These are phyloP conservation scores for Conus betulinus DNA, from an alignment of 1,140 invertebrate species.

Conservation along the genomic window DNA sequence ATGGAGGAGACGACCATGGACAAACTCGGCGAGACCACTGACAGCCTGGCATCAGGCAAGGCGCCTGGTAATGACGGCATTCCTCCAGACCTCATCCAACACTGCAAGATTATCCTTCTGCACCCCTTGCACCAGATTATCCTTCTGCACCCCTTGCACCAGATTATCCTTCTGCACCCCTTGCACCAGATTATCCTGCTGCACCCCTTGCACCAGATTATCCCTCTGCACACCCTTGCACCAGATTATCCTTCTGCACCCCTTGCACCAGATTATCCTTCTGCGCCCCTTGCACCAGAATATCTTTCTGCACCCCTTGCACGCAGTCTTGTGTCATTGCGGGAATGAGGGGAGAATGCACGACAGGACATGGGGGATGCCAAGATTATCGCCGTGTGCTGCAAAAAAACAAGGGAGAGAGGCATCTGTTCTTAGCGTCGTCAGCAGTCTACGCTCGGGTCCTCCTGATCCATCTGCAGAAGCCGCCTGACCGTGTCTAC, in stretches of 20 bases:
- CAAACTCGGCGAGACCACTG: neutral
- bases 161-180: too few relatives aligned
- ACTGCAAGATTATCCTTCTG: neutral
- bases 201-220: too few relatives aligned
- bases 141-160: too few relatives aligned
- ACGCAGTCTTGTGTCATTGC: neutral
- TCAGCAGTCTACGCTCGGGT: neutral
- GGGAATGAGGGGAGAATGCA: neutral
- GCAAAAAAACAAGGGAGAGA: conserved; percentile 53
- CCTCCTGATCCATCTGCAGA: too few relatives aligned
- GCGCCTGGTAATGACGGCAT: conserved; percentile 10
- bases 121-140: neutral
- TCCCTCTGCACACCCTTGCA: too few relatives aligned
- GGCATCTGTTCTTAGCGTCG: neutral
- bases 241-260: too few relatives aligned
- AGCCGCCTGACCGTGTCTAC: too few relatives aligned
- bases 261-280: too few relatives aligned
- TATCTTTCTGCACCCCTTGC: too few relatives aligned
- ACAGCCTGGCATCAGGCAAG: conserved; percentile 11
- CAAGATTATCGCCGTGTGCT: conserved; percentile 48
- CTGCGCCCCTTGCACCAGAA: too few relatives aligned
- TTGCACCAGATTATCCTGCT: too few relatives aligned
- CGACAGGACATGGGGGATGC: conserved; percentile 28
- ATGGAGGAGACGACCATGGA: neutral
- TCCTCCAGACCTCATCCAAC: conserved; percentile 22